Base-by-base conservation (phyloP, 1,140 invertebrate genomes). In the Drosophila kohkoa region DNA sequence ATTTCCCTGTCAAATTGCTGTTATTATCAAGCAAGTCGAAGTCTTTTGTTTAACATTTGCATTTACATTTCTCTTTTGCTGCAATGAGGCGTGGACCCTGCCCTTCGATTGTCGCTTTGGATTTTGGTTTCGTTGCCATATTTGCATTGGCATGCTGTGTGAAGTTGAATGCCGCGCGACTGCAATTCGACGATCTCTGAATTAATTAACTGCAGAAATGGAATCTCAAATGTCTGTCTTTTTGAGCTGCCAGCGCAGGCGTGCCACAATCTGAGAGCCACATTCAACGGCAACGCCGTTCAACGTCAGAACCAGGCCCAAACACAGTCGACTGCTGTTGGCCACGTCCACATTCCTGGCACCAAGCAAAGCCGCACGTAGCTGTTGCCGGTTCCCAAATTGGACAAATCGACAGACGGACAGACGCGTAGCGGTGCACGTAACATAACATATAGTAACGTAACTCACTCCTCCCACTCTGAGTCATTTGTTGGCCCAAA, bases 331-430 rank as follows among this genome's bases (percentile, higher is more conserved):
- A 6, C 15, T 48, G 45, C 7, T 30, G 63, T 30, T 69, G 57
- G 72, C 72, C 74, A 76, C 74, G 60, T 76, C 62, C 60, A 76
- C 74, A 76, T 72, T 72, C 74, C 67, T 62, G 15, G 46, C 45
- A 45, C 38, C 70, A 46, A 38, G 13, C 60, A 65, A 35, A 46
- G 35, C 32, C 25, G 55, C 54, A 73, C 73, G 73, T 71, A 59
- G n/a, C 66, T 6, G 58, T 45, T 43, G 65, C 72, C 51, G 58
- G 66, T 30, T 15, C 35, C 35, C 51, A 69, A 62, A 38, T 8
- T 32, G 54, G 11, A 51, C 43, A 62, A 11, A 62, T 32, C 13
- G 59, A 62, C 35, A 30, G 64, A 57, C 35, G 35, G 35, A 25
- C 20, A 25, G 20, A 25, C 55, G 65, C 7, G 16, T 63, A 55